Evolutionary conservation across 1,140 invertebrate species (phyloP).

Genomic region (Drosophila ambigua): DNA sequence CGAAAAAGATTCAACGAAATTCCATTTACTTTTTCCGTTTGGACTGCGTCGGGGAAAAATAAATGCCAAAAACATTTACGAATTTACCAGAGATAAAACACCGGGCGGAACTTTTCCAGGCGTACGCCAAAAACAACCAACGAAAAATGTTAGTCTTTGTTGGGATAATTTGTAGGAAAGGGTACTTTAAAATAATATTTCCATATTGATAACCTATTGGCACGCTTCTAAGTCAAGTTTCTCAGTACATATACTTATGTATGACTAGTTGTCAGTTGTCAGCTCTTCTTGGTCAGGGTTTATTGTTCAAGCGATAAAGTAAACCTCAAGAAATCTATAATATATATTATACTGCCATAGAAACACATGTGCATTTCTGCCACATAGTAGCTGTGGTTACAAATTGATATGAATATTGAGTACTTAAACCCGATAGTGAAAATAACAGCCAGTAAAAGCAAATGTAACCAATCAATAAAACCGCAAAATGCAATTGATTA

Average conservation of each 20-base stretch:
- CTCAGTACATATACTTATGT: too few relatives aligned
- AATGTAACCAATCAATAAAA: conserved; percentile 19
- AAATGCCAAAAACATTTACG: conserved; percentile 30
- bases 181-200: not conserved
- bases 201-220: not conserved
- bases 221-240: conserved; percentile 1
- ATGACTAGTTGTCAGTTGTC: not conserved
- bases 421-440: conserved; percentile 6
- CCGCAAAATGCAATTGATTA: not conserved
- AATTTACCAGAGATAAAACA: conserved; percentile 37
- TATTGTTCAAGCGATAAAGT: conserved; percentile 21
- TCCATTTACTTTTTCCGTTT: conserved; percentile 31
- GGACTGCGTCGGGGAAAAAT: not conserved
- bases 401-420: not conserved
- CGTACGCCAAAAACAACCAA: conserved; percentile 21
- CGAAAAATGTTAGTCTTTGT: conserved; percentile 38
- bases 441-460: conserved; percentile 13
- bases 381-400: too few relatives aligned
- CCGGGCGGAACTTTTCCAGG: conserved; percentile 52
- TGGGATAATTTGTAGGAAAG: not conserved
- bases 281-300: conserved; percentile 19
- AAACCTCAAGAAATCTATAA: conserved; percentile 14
- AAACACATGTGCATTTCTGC: conserved; percentile 5
- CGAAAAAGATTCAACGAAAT: conserved; percentile 24
- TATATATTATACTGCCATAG: not conserved